These are phyloP conservation scores for Pogonomyrmex californicus DNA, from an alignment of 1,140 invertebrate genomes.

Conservation along the genomic window DNA sequence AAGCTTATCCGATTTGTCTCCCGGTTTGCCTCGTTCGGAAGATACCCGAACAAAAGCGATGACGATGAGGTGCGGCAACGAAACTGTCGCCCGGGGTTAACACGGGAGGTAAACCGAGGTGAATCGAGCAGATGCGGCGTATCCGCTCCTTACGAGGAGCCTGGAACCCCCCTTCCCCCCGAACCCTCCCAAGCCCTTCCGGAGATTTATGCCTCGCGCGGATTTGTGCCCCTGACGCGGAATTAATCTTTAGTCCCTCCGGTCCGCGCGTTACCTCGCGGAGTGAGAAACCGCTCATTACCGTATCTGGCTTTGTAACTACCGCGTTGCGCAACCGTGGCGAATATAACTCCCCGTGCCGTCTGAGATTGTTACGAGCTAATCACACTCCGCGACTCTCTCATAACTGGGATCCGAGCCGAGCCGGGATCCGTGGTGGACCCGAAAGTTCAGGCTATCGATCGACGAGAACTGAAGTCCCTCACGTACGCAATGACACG, in stretches of 20 bases:
- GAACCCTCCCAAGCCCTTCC: background rate
- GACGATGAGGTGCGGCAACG: conserved; percentile 14
- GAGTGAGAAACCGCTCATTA: conserved; percentile 58
- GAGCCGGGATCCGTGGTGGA: background rate
- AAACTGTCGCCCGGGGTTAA: conserved; percentile 18
- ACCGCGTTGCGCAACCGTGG: conserved; percentile 11
- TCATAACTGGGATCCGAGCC: background rate
- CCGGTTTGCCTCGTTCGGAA: background rate
- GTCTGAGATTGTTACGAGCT: conserved; percentile 37
- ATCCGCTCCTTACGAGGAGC: conserved; percentile 33
- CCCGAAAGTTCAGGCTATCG: background rate
- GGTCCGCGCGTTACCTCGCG: conserved; percentile 21
- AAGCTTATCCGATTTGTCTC: conserved; percentile 11
- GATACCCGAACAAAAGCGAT: conserved; percentile 17
- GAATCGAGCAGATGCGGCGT: conserved; percentile 1
- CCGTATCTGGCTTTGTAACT: conserved; percentile 55
- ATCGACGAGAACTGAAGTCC: background rate
- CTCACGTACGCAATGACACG: background rate
- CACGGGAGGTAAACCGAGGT: conserved; percentile 42
- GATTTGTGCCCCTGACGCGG: conserved; percentile 48
- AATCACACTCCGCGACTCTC: background rate
- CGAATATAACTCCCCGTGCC: conserved; percentile 34
- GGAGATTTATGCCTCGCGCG: conserved; percentile 51
- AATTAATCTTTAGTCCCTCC: conserved; percentile 49
- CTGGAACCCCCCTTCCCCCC: background rate